These are phyloP conservation scores for Dysidea cf. avara DNA, from an alignment of 37 sponge, comb jelly and placozoan genomes.

Conservation along the genomic window DNA sequence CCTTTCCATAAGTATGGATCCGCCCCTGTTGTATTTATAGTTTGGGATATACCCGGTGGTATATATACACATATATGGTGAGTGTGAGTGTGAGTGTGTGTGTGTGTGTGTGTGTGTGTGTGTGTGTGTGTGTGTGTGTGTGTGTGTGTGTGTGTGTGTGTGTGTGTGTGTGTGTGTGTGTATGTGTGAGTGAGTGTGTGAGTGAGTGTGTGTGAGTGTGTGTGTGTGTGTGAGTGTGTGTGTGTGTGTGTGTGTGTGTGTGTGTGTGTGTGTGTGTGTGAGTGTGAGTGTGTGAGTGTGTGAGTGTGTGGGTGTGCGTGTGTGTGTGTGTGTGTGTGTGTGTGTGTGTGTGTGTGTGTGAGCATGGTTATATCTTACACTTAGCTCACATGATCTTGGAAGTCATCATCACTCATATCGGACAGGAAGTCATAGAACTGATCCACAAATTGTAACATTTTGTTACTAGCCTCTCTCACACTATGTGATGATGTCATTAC, in stretches of 20 bases:
- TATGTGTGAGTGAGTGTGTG: constrained; percentile 16
- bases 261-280: not conserved
- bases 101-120: no score
- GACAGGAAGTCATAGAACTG: constrained; percentile 16
- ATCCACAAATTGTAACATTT: constrained; percentile 43
- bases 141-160: no score
- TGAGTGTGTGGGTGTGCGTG: no score
- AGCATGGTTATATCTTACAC: not conserved
- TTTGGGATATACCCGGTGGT: no score
- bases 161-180: no score
- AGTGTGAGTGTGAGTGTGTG: no score
- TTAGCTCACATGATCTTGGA: constrained; percentile 11
- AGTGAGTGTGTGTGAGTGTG: constrained; percentile 2
- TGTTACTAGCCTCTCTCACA: constrained; percentile 13
- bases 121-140: no score
- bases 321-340: not conserved
- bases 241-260: not conserved
- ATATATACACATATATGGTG: no score
- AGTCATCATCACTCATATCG: constrained; percentile 27
- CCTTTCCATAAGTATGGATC: no score
- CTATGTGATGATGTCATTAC: constrained; percentile 10
- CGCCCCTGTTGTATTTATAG: no score
- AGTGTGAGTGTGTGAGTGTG: not conserved
- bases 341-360: not conserved
- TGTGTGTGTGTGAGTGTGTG: constrained; percentile 11